Evolutionary conservation across 2,888 invertebrate genomes (phyloP).

Genomic region (Tuberolachnus salignus): DNA sequence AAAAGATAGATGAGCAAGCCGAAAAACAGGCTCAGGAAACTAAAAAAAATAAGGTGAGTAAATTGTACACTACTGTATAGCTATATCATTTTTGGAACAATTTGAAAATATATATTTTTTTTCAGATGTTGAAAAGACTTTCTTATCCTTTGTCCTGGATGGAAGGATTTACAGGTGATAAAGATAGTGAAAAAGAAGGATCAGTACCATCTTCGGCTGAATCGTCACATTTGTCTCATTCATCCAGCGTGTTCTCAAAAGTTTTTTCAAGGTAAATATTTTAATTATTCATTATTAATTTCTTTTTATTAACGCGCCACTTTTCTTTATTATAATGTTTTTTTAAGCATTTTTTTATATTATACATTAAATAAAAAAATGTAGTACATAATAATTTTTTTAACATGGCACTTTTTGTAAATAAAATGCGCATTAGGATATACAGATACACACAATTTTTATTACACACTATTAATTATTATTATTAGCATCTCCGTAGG

Average conservation of each 20-base stretch:
- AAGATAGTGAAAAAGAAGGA: slow-evolving; percentile 65
- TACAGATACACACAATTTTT: slow-evolving; percentile 46
- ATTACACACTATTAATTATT: slow-evolving; percentile 33
- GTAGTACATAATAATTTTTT: slow-evolving; percentile 38
- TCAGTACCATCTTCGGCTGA: slow-evolving; percentile 62
- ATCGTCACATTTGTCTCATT: slow-evolving; percentile 69
- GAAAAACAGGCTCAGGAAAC: slow-evolving; percentile 59
- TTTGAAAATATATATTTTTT: slow-evolving; percentile 19
- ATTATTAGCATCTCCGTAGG: slow-evolving; percentile 32
- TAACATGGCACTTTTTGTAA: slow-evolving; percentile 53
- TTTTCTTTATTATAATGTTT: slow-evolving; percentile 34
- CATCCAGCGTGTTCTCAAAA: slow-evolving; percentile 84
- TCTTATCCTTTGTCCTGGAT: slow-evolving; percentile 92
- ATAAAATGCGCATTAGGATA: slow-evolving; percentile 51
- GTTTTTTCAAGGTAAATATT: slow-evolving; percentile 81
- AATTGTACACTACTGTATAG: too few species aligned
- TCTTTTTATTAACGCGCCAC: slow-evolving; percentile 13
- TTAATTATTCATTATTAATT: not conserved
- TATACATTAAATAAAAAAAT: slow-evolving; percentile 27
- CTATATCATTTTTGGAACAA: not conserved
- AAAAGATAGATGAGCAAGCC: slow-evolving; percentile 44
- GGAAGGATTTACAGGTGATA: slow-evolving; percentile 80
- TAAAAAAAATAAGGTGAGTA: slow-evolving; percentile 60
- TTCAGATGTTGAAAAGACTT: slow-evolving; percentile 85
- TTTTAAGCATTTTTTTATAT: slow-evolving; percentile 39